Conservation (phyloP, 2,113 vertebrate genomes). For the Xenopus borealis region DNA sequence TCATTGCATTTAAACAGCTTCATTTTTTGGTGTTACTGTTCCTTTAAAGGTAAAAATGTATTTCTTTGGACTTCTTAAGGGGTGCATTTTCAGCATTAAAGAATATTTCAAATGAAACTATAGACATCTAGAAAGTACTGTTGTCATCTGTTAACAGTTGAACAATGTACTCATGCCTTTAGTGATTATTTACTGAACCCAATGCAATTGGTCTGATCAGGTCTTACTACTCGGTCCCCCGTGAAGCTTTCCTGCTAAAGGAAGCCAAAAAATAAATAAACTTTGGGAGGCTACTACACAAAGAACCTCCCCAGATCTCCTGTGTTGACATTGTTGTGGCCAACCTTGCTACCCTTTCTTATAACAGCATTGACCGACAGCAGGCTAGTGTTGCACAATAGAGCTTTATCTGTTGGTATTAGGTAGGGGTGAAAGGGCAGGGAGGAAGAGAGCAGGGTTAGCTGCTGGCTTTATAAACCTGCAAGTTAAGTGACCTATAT, state of each 20-base stretch:
- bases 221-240: background rate
- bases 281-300: conserved; percentile 17
- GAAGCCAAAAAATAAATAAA: conserved; percentile 16
- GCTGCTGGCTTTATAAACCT: conserved; percentile 10
- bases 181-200: background rate
- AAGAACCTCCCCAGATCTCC: conserved; percentile 20
- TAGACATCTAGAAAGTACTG: no score
- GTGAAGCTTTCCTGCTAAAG: background rate
- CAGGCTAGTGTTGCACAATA: conserved; percentile 20
- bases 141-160: no score
- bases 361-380: conserved; percentile 18
- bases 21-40: no score
- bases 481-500: background rate
- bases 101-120: no score
- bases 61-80: no score
- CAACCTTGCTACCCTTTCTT: background rate
- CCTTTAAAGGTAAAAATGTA: no score
- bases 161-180: background rate
- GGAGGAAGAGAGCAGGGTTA: conserved; percentile 5
- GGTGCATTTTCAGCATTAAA: no score
- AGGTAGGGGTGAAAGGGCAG: conserved; percentile 23
- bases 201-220: background rate
- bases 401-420: conserved; percentile 41
- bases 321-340: conserved; percentile 30
- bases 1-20: no score